phyloP scores from a whole-genome alignment of 2,797 vertebrate species.

The Bryconaethiops microstoma region DNA sequence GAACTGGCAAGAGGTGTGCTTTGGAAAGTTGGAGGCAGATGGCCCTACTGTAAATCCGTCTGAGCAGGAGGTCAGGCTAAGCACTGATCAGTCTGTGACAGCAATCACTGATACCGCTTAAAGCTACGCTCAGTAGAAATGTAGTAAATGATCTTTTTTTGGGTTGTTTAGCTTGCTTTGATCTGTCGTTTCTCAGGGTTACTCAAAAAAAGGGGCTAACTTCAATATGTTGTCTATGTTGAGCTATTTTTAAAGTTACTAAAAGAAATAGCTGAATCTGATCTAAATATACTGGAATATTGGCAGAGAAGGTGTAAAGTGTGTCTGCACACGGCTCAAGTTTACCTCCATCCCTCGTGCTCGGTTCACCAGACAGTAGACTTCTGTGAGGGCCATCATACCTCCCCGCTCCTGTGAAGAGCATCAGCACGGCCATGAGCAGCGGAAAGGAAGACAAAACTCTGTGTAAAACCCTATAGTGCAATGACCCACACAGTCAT shows the following conservation, averaged over 20 bases:
- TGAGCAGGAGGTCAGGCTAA: constrained; percentile 46
- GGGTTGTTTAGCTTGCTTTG: background rate
- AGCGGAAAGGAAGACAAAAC: background rate
- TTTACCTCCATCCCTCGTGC: constrained; percentile 96
- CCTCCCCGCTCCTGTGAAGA: constrained; percentile 88
- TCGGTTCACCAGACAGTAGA: constrained; percentile 96
- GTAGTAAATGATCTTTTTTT: background rate
- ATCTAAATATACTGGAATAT: background rate
- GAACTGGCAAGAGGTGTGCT: constrained; percentile 4
- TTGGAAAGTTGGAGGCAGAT: constrained; percentile 31
- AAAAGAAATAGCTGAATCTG: background rate
- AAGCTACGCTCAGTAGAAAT: constrained; percentile 1
- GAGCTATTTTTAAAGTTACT: too few relatives aligned
- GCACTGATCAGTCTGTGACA: constrained; percentile 38
- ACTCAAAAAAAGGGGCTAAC: background rate
- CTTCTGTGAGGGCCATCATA: constrained; percentile 97
- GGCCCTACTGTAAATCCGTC: constrained; percentile 37
- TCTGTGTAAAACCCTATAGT: background rate
- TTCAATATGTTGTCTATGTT: background rate
- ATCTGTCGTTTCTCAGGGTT: background rate
- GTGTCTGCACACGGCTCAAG: background rate
- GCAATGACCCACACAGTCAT: background rate
- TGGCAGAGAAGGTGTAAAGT: background rate
- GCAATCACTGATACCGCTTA: background rate
- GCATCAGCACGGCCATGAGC: background rate